Evolutionary conservation across 2,113 vertebrate genomes (phyloP).

Genomic region (Shinisaurus crocodilurus): DNA sequence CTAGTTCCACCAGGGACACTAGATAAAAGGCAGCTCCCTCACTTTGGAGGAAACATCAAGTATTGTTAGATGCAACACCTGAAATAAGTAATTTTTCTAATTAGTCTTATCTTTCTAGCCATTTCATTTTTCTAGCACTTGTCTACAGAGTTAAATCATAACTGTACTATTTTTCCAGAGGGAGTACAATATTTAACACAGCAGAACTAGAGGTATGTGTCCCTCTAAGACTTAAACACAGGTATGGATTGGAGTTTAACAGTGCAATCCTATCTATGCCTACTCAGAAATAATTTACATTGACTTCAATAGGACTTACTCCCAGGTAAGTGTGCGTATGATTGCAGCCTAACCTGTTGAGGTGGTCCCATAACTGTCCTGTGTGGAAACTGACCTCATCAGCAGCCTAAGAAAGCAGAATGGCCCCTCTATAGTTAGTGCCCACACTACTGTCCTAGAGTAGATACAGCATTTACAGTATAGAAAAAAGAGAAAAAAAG

Average conservation of each 20-base stretch:
- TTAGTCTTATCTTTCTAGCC: neutral
- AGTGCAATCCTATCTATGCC: too few relatives aligned
- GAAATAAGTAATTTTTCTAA: neutral
- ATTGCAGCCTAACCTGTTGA: neutral
- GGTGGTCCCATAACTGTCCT: neutral
- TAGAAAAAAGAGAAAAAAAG: too few relatives aligned
- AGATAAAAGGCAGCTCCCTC: neutral
- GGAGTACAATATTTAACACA: neutral
- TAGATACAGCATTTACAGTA: neutral
- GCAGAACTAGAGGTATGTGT: neutral
- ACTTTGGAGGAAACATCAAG: neutral
- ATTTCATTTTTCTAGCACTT: neutral
- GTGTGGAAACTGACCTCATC: neutral
- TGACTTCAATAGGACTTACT: too few relatives aligned
- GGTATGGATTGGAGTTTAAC: neutral
- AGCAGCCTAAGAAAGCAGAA: neutral
- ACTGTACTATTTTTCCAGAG: neutral
- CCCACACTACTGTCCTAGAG: rapidly evolving
- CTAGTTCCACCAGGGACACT: neutral
- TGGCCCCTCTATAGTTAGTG: neutral
- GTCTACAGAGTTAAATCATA: neutral
- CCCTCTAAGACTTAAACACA: neutral
- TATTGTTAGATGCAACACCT: neutral
- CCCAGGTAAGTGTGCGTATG: too few relatives aligned
- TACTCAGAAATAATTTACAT: too few relatives aligned